A percentile compares a stretch with the other conserved stretches of the same genome.
Evolutionary conservation across 2,113 vertebrate species (phyloP).

Genomic region (Lepus europaeus): DNA sequence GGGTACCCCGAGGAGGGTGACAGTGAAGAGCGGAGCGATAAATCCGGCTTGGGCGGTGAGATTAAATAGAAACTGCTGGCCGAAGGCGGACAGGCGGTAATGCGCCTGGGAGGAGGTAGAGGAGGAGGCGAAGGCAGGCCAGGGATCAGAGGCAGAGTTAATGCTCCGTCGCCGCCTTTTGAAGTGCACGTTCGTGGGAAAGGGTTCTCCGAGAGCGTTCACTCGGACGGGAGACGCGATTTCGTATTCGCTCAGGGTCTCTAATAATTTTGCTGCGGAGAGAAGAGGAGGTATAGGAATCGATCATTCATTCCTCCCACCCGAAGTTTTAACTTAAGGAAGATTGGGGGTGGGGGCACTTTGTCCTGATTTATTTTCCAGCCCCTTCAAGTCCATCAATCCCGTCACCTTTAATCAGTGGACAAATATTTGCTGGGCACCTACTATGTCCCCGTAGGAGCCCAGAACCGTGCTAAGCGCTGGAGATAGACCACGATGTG

Average conservation of each 20-base stretch:
- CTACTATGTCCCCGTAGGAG: constrained; percentile 22
- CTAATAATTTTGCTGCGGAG: constrained; percentile 89
- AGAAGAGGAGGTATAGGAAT: constrained; percentile 64
- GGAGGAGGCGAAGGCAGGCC: constrained; percentile 86
- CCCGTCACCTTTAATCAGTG: background rate
- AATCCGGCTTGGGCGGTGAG: constrained; percentile 96
- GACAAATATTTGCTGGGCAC: constrained; percentile 41
- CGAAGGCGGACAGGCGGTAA: constrained; percentile 96
- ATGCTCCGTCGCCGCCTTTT: constrained; percentile 94
- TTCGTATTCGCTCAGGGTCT: constrained; percentile 93
- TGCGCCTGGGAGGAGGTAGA: constrained; percentile 89
- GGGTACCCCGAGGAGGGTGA: constrained; percentile 93
- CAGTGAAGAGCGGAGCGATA: constrained; percentile 97
- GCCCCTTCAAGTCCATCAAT: background rate
- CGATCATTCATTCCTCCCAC: background rate
- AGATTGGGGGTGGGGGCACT: background rate
- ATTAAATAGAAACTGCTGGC: constrained; percentile 95
- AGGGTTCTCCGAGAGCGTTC: constrained; percentile 93
- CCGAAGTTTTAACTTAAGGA: constrained; percentile 42
- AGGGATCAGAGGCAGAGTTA: constrained; percentile 88
- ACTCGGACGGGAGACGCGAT: constrained; percentile 95
- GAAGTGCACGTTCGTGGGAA: constrained; percentile 95
- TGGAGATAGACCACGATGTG: background rate
- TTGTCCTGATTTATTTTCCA: constrained; percentile 36
- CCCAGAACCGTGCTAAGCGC: background rate